Base-by-base conservation (phyloP, 2,113 vertebrate species). In the Furnarius figulus region DNA sequence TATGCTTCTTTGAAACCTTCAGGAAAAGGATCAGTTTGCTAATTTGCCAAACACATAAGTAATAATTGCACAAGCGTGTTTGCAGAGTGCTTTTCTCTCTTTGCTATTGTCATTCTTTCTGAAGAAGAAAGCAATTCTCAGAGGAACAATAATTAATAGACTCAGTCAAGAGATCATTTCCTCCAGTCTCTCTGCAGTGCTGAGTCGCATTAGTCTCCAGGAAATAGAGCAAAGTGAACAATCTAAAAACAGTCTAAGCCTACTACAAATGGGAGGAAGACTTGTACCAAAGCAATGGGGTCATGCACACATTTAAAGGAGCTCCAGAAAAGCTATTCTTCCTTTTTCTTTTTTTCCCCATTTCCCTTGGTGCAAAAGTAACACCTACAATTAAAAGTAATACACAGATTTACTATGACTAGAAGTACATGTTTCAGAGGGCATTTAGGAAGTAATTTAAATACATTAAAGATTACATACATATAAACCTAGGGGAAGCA, bases 81-180 rank as follows among this genome's bases (percentile, higher is more conserved):
- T 95, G 52, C 40, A 93, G 68, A 77, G 19, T 6, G 18, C 20
- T 77, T 73, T 55, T 8, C 66, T 72, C 47, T 94, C 62, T 77
- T 66, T 56, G 55, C 68, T 84, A 46, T 42, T 80, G 63, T 44
- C 56, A 77, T 84, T 77, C 56, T 49, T 91, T 88, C 28, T 52
- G 76, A 93, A 90, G 70, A 89, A 83, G 50, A 4, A 83, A 50
- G 4, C 42, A 23, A 59, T 81, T 92, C 95, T 83, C 18, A 0
- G 18, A 91, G 78, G 92, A 95, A 71, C 61, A 89, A 53, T 83
- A 96, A 97, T 96, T 96, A 96, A 96, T 88, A 91, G 84, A 71
- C 24, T 91, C 89, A 96, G 79, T 75, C 79, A 71, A 95, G 72
- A 95, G 93, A 94, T 68, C 65, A 92, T 84, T 96, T 97, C 90